Base-by-base conservation (phyloP, 2,888 invertebrate species). In the Doris montereyensis region DNA sequence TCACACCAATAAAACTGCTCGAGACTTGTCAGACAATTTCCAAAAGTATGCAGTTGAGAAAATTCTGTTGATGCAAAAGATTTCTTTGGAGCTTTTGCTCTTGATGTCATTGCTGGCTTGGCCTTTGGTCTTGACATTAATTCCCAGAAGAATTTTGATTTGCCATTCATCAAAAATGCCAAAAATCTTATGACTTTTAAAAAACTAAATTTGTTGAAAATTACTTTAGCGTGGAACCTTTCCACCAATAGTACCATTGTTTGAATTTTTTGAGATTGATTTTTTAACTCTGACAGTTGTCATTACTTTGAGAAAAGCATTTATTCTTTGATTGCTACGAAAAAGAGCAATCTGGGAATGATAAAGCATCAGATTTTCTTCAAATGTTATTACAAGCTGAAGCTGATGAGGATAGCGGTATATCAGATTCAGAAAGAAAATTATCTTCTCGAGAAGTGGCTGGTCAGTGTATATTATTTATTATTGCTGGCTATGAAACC, bases 81-180 rank as follows among this genome's bases (percentile, higher is more conserved):
- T 2, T 60, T 75, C 24, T 81, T 75, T 8, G 70, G 77, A 1
- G 71, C 75, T 1, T 68, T 32, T 35, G 32, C 71, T 17, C 41
- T 81, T 5, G 81, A 81, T 28, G 79, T 77, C 21, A 77, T 79
- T 60, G 77, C 79, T 3, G 81, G 79, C 13, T 76, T 76, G 0
- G 67, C 75, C 0, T 79, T 81, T 62, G 81, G 79, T 0, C 65
- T 81, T 1, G 81, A 81, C 58, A n/a, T 75, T 0, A 71, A 81
- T 52, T 81, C 79, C 0, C 75, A 52, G 57, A 67, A 26, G n/a
- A 26, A 79, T 28, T 60, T 77, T 1, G 68, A 76, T 17, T 41
- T 24, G 0, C 74, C 77, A 1, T 70, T 79, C n/a, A 52, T 81
- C 26, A 32, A 62, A n/a, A 67, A 73, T 30, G 73, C 72, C 41